phyloP scores from a whole-genome alignment of 2,888 invertebrate genomes.

The Adelognathus sp. region DNA sequence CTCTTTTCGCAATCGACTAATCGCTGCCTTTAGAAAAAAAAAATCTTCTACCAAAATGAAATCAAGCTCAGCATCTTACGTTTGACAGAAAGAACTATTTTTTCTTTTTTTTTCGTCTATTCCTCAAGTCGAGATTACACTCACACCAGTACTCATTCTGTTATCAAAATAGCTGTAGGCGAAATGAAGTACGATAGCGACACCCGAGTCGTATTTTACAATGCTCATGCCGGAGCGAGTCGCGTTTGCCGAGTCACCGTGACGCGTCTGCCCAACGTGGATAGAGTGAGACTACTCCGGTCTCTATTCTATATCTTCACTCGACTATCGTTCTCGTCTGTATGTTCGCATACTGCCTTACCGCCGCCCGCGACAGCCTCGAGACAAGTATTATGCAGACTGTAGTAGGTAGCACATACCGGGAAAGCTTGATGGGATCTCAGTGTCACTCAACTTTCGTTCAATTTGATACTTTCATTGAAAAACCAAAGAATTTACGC shows the following conservation, averaged over 20 bases:
- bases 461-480: not conserved
- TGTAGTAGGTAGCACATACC: not conserved
- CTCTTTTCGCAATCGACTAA: not conserved
- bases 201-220: not conserved
- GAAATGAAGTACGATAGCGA: not conserved
- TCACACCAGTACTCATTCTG: not conserved
- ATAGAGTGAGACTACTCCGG: not conserved
- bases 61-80: too few relatives aligned
- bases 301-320: not conserved
- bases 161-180: not conserved
- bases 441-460: not conserved
- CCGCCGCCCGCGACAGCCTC: conserved; percentile 14
- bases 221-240: not conserved
- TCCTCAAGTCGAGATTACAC: not conserved
- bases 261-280: conserved; percentile 50
- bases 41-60: not conserved
- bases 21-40: too few relatives aligned
- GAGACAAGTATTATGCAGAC: conserved; percentile 12
- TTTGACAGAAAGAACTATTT: too few relatives aligned
- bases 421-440: not conserved
- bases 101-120: not conserved
- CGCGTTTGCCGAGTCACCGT: conserved; percentile 60
- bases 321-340: not conserved
- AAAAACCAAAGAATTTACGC: not conserved
- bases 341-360: conserved; percentile 16